phyloP scores from a whole-genome alignment of 2,797 vertebrate genomes.

The Falco columbarius region DNA sequence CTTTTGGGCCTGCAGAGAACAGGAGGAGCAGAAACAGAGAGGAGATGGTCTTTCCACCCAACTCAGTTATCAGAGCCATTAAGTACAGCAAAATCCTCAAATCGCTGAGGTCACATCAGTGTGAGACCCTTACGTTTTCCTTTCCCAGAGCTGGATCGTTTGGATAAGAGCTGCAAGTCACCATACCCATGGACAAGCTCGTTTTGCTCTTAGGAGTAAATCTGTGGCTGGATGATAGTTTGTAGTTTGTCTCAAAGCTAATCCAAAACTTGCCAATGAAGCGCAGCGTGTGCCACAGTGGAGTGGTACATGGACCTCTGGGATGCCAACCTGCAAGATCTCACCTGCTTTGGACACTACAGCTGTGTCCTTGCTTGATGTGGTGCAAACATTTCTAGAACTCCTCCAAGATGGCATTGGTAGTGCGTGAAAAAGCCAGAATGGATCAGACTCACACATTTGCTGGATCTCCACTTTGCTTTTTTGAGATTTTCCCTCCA shows the following conservation, averaged over 20 bases:
- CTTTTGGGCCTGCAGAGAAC: neutral
- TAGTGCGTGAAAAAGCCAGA: neutral
- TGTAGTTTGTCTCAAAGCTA: neutral
- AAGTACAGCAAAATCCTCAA: neutral
- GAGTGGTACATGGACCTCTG: neutral
- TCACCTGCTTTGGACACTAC: neutral
- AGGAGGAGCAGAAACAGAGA: neutral
- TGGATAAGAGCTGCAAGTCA: neutral
- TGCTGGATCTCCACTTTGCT: neutral
- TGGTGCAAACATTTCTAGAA: neutral
- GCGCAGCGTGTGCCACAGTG: neutral
- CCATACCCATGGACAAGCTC: neutral
- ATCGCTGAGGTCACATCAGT: neutral
- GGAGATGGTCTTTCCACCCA: neutral
- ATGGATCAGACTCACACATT: neutral
- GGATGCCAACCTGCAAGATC: neutral
- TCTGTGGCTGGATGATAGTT: neutral
- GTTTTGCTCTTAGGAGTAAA: neutral
- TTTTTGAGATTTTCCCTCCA: neutral
- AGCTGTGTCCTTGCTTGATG: neutral
- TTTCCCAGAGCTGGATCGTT: neutral
- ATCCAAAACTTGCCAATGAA: neutral
- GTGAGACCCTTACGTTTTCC: neutral
- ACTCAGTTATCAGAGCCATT: neutral
- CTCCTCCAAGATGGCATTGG: neutral